These are phyloP conservation scores for Tetranychus truncatus DNA, from an alignment of 2,888 invertebrate genomes.

Conservation along the genomic window DNA sequence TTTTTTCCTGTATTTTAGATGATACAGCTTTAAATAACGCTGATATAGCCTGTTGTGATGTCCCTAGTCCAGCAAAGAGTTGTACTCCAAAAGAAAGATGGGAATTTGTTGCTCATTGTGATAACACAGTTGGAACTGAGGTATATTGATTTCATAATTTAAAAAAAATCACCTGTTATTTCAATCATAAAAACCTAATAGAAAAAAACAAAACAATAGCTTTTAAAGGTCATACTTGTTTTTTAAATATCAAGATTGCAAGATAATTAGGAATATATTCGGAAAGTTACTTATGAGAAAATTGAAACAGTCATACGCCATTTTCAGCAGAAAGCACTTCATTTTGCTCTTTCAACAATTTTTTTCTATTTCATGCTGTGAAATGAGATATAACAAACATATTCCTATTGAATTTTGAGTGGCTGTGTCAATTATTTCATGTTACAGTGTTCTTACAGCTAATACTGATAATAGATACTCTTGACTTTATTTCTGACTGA, in stretches of 20 bases:
- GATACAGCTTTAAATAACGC: conserved; percentile 6
- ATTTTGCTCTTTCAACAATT: too few relatives aligned
- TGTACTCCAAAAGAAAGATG: conserved; percentile 5
- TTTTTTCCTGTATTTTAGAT: background rate
- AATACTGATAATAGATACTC: too few relatives aligned
- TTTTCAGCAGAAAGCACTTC: too few relatives aligned
- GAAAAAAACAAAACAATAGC: background rate
- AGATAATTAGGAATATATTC: background rate
- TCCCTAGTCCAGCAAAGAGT: conserved; percentile 4
- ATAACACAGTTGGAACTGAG: conserved; percentile 4
- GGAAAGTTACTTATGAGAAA: too few relatives aligned
- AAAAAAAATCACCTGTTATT: background rate
- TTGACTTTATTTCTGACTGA: too few relatives aligned
- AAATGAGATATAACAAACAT: too few relatives aligned
- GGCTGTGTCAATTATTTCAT: too few relatives aligned
- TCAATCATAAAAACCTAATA: background rate
- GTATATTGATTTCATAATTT: background rate
- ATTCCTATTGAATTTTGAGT: too few relatives aligned
- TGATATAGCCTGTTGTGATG: background rate
- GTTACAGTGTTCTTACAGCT: too few relatives aligned
- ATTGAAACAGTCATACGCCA: too few relatives aligned
- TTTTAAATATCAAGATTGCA: background rate
- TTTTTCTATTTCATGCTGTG: too few relatives aligned
- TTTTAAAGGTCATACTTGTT: background rate
- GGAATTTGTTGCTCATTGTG: conserved; percentile 10